Evolutionary conservation across 1,140 invertebrate species (phyloP), one percentile per base, ranked within the genome.

Genomic region (Chlorops oryzae): DNA sequence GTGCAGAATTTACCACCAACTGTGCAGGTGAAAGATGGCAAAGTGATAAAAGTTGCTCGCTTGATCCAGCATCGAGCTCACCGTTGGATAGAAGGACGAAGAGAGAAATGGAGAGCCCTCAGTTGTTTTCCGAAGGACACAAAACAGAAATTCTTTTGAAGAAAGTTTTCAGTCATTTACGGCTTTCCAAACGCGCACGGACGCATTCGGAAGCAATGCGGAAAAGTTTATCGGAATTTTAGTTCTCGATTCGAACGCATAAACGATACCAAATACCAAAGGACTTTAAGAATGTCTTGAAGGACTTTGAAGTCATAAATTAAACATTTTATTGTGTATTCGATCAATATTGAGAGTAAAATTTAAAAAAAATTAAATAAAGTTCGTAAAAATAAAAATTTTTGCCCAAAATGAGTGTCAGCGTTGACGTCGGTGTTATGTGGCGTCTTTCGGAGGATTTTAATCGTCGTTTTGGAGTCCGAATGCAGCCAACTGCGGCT

Each of bases 381-480:
- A 37, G 35, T n/a, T n/a, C n/a, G n/a, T n/a, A n/a, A n/a, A n/a
- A n/a, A n/a, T n/a, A 28, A 35, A 46, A 25, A 25, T 15, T 46
- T 46, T 15, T 9, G 39, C 10, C 5, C 10, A 52, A 20, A 20
- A 71, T 72, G 69, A 72, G 69, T 56, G 69, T 72, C 27, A 66
- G 70, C 55, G 67, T 72, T 24, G 70, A 72, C 55, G 65, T 70
- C 50, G 69, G 69, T 55, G 69, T 72, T 43, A 72, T 72, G 70
- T 72, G 70, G 70, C 70, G 70, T 56, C 63, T 72, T 13, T 71
- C 69, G 18, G 69, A 71, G 52, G 68, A 72, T 46, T 67, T 72
- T 44, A 72, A 69, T 49, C 56, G 69, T 5, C 65, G 68, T 13
- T 72, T 72, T 44, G 70, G 63, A 10, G 58, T 68, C 15, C 63